Evolutionary conservation across 2,888 invertebrate species (phyloP).

Genomic region (Fragum whitleyi): DNA sequence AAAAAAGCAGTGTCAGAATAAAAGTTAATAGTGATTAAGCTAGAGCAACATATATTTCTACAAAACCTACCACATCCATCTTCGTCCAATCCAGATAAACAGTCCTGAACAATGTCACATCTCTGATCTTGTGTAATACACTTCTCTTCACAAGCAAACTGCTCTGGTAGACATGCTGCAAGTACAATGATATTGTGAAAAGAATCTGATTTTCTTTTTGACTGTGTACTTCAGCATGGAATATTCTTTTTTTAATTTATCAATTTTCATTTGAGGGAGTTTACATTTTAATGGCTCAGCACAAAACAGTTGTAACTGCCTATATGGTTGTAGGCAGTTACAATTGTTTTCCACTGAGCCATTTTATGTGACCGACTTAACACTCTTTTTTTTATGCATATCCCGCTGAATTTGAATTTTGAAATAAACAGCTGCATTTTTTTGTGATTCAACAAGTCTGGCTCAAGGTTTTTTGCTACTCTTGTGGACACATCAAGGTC

Average conservation of each 20-base stretch:
- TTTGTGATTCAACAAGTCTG: too few relatives aligned
- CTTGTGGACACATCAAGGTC: too few relatives aligned
- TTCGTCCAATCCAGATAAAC: not conserved
- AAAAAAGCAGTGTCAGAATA: not conserved
- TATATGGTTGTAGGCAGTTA: too few relatives aligned
- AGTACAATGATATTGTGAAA: too few relatives aligned
- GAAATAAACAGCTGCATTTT: too few relatives aligned
- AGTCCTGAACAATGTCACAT: not conserved
- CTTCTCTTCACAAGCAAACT: constrained; percentile 4
- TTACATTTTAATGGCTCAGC: too few relatives aligned
- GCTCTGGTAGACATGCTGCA: not conserved
- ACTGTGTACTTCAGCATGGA: not conserved
- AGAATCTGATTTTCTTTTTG: not conserved
- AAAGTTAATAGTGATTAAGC: not conserved
- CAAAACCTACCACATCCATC: not conserved
- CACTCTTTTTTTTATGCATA: too few relatives aligned
- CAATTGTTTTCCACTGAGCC: too few relatives aligned
- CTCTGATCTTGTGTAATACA: not conserved
- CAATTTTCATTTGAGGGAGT: not conserved
- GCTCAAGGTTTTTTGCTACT: too few relatives aligned
- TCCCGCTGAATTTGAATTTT: too few relatives aligned
- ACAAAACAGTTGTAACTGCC: too few relatives aligned
- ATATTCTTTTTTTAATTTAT: not conserved
- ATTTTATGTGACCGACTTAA: too few relatives aligned
- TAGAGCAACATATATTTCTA: not conserved